Evolutionary conservation across 35 echinoderm and acorn worm genomes (phyloP), one percentile per base, ranked within the genome.

Genomic region (Ophiothrix spiculata): DNA sequence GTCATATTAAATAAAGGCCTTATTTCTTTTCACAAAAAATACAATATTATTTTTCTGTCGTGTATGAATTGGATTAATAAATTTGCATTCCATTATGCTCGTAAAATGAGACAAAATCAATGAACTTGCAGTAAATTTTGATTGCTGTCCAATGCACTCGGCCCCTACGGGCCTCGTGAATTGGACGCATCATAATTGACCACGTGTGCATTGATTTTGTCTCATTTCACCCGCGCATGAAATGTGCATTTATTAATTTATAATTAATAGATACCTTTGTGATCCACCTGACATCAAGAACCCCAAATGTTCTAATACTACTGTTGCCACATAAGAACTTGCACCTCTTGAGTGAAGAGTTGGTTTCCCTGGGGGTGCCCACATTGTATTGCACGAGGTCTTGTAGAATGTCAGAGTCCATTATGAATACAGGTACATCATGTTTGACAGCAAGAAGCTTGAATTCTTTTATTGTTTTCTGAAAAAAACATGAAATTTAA

Each of bases 401-500:
- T 31, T 84, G n/a, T 11, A 95, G 77, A 54, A 84, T 79, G 15
- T 84, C 38, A 10, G 89, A 81, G 21, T 95, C 89, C 31, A 95
- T 91, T 31, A 95, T 54, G 73, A 95, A 95, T 0, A 90, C 79
- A 17, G 89, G 85, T 16, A 90, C 79, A 17, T 45, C 37, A 41
- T 81, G 78, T 74, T 86, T 77, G 13, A 76, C 29, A 11, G 89
- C 75, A 2, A 88, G 38, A 35, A 32, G 49, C 16, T 81, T 28
- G 56, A 95, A 95, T 32, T 83, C 74, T 75, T 87, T 64, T 1
- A 86, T 41, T 37, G 93, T 75, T 25, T 83, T 90, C 93, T 95
- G 85, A 21, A 56, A 32, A 31, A 36, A 29, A 12, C 54, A 80
- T 10, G 6, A 86, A 76, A 75, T 37, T 1, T 36, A 40, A 3